Conservation (phyloP, 2,888 invertebrate genomes). For the Plebejus anna region DNA sequence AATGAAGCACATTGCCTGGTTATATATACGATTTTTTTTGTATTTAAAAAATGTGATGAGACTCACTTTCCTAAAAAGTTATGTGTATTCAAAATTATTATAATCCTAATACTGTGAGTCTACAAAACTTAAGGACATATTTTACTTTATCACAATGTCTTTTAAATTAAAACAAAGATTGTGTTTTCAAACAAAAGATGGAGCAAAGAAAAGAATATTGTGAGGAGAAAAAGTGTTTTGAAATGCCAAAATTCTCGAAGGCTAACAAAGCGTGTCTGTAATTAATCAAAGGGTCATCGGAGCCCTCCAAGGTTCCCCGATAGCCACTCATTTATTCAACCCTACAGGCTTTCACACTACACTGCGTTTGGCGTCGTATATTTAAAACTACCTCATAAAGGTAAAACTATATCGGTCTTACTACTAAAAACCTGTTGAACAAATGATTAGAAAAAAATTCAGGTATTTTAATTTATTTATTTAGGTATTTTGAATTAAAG, state of each 20-base stretch:
- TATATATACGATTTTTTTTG: no score
- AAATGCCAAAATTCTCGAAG: slow-evolving; percentile 36
- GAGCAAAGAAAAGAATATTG: not conserved
- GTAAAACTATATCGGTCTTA: no score
- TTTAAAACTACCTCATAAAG: no score
- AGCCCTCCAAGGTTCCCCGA: slow-evolving; percentile 65
- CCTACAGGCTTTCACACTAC: slow-evolving; percentile 34
- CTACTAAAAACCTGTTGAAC: no score
- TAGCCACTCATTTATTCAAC: slow-evolving; percentile 64
- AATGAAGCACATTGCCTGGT: no score
- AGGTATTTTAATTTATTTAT: no score
- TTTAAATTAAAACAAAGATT: not conserved
- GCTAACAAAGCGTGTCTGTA: slow-evolving; percentile 52
- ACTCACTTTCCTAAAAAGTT: no score
- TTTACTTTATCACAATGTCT: not conserved
- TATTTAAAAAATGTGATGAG: no score
- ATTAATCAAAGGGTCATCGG: slow-evolving; percentile 67
- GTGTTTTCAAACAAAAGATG: not conserved
- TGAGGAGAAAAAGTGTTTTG: slow-evolving; percentile 7
- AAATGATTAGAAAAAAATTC: no score
- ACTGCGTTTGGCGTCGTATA: not conserved
- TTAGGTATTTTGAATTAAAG: no score
- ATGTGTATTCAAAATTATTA: not conserved
- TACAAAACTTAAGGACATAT: not conserved
- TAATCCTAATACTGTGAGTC: not conserved